phyloP scores from a whole-genome alignment of 2,888 invertebrate genomes.

The Oeneis ivallda region DNA sequence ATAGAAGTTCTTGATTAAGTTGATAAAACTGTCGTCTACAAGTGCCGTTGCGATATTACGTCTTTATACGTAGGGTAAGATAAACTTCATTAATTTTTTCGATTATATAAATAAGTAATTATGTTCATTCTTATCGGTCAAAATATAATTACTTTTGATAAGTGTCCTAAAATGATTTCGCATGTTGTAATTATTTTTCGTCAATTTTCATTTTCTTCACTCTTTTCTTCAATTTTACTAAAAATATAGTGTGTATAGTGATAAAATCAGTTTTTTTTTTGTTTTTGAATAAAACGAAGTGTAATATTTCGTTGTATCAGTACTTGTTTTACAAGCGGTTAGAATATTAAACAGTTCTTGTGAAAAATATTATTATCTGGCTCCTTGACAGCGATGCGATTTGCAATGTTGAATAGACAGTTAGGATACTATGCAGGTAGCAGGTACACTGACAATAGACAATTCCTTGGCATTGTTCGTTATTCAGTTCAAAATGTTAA shows the following conservation, averaged over 20 bases:
- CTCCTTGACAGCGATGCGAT: neutral
- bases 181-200: neutral
- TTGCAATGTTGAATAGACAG: neutral
- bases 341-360: slow-evolving; percentile 9
- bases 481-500: neutral
- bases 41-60: slow-evolving; percentile 7
- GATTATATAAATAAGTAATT: neutral
- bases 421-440: neutral
- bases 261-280: neutral
- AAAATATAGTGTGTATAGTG: no score
- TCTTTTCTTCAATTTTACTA: no score
- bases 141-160: neutral
- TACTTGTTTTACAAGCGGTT: no score
- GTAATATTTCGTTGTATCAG: neutral
- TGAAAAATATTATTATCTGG: slow-evolving; percentile 8
- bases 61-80: slow-evolving; percentile 11
- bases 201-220: neutral
- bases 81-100: neutral
- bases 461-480: neutral
- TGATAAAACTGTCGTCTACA: slow-evolving; percentile 18
- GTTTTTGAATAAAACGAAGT: neutral
- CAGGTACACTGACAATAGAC: neutral
- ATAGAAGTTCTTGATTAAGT: slow-evolving; percentile 25
- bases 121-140: neutral
- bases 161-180: neutral